A percentile compares a stretch with the other conserved stretches of the same genome.
These are phyloP conservation scores for Drosophila atripex DNA, from an alignment of 2,888 invertebrate genomes.

Conservation along the genomic window DNA sequence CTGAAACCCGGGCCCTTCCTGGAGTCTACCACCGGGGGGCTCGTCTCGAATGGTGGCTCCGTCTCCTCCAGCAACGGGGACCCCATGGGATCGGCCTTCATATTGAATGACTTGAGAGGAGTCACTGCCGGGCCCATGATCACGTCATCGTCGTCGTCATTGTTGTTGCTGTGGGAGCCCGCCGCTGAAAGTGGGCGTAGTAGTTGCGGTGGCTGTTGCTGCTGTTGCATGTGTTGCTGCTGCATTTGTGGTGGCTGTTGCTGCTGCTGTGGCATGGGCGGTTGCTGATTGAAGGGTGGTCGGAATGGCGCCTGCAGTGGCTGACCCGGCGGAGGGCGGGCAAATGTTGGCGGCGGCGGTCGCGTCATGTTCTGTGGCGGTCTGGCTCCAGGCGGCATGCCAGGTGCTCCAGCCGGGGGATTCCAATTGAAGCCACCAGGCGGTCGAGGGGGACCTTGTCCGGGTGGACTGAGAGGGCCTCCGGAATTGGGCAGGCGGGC, in stretches of 20 bases:
- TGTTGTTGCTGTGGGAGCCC: slow-evolving; percentile 59
- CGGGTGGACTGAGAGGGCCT: slow-evolving; percentile 78
- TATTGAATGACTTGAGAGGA: slow-evolving; percentile 74
- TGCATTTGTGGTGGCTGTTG: slow-evolving; percentile 61
- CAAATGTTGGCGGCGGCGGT: slow-evolving; percentile 68
- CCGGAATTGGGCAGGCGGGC: slow-evolving; percentile 65
- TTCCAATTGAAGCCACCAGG: slow-evolving; percentile 78
- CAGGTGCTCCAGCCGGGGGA: slow-evolving; percentile 51
- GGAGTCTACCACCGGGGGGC: slow-evolving; percentile 41
- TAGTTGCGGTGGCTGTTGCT: slow-evolving; percentile 66
- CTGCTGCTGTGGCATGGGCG: slow-evolving; percentile 61
- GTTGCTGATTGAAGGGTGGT: slow-evolving; percentile 70
- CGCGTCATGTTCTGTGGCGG: slow-evolving; percentile 66
- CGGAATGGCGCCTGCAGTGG: slow-evolving; percentile 78
- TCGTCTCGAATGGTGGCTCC: slow-evolving; percentile 65
- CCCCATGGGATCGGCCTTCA: slow-evolving; percentile 76
- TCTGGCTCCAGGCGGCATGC: slow-evolving; percentile 61
- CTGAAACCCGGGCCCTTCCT: slow-evolving; percentile 55
- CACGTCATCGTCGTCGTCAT: slow-evolving; percentile 83
- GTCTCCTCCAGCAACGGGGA: slow-evolving; percentile 72
- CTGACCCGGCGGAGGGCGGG: slow-evolving; percentile 71
- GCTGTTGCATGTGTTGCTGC: slow-evolving; percentile 54
- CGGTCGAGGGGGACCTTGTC: slow-evolving; percentile 79
- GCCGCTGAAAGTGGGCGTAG: slow-evolving; percentile 68
- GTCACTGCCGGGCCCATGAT: slow-evolving; percentile 83